Conservation (phyloP, 2,113 vertebrate genomes). For the Ammodramus savannarum region DNA sequence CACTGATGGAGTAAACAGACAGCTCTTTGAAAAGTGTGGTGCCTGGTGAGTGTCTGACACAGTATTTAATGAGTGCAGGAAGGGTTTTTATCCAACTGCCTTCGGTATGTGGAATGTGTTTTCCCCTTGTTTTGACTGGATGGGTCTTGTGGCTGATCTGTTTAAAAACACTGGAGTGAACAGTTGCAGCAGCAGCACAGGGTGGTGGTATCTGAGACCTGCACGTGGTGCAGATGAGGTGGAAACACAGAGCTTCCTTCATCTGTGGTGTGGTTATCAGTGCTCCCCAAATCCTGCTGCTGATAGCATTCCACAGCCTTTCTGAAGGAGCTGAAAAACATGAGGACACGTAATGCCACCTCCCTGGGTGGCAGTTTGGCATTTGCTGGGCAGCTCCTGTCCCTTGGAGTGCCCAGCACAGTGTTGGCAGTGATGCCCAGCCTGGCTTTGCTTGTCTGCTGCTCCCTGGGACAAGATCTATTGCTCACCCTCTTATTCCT, state of each 20-base stretch:
- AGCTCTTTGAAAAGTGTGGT: neutral
- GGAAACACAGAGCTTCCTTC: neutral
- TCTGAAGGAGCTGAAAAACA: neutral
- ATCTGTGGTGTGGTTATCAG: neutral
- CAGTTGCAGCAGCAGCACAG: neutral
- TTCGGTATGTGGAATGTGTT: neutral
- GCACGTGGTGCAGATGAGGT: neutral
- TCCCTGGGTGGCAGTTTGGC: neutral
- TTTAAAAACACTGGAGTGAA: neutral
- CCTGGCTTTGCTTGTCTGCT: neutral
- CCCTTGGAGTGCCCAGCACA: neutral
- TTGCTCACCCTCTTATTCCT: neutral
- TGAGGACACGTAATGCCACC: fast-evolving
- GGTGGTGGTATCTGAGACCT: neutral
- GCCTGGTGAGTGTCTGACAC: conserved; percentile 42
- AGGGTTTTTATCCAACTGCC: conserved; percentile 3
- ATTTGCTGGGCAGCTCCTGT: neutral
- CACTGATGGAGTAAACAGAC: conserved; percentile 19
- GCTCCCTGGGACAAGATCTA: neutral
- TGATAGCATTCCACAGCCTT: neutral
- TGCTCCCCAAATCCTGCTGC: neutral
- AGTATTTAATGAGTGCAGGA: conserved; percentile 1
- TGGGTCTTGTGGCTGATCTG: neutral
- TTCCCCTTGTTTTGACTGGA: conserved; percentile 39
- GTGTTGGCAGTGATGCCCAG: neutral